Evolutionary conservation across 2,888 invertebrate genomes (phyloP).

Genomic region (Eledona agricola): DNA sequence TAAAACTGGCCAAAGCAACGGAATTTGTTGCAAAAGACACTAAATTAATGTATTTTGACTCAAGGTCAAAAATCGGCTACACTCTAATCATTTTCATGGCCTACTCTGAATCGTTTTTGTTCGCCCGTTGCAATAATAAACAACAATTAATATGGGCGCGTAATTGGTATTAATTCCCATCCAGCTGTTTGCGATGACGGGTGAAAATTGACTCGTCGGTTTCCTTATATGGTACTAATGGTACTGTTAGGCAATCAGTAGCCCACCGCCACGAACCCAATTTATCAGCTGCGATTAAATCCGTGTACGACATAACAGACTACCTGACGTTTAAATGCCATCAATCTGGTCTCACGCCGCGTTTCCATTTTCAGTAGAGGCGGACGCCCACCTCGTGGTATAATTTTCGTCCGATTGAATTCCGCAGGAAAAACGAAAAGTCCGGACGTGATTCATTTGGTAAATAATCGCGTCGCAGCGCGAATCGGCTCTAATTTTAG

Average conservation of each 20-base stretch:
- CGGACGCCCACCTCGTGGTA: slow-evolving; percentile 5
- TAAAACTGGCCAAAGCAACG: too few relatives aligned
- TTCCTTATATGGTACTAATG: slow-evolving; percentile 7
- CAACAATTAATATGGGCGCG: slow-evolving; percentile 10
- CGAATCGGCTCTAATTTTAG: slow-evolving; percentile 2
- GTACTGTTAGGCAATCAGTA: slow-evolving; percentile 6
- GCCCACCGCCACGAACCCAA: slow-evolving; percentile 8
- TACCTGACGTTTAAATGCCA: slow-evolving; percentile 17
- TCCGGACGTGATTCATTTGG: slow-evolving; percentile 6
- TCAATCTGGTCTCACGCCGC: slow-evolving; percentile 8
- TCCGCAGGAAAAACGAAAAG: slow-evolving; percentile 11
- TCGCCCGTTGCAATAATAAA: too few relatives aligned
- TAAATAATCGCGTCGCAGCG: slow-evolving; percentile 5
- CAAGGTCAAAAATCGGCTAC: too few relatives aligned
- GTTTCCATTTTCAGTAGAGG: slow-evolving; percentile 16
- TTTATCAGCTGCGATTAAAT: slow-evolving; percentile 16
- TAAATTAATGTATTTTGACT: too few relatives aligned
- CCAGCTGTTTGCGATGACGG: slow-evolving; percentile 1
- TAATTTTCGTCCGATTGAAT: slow-evolving; percentile 14
- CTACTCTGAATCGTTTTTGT: too few relatives aligned
- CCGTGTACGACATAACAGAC: slow-evolving; percentile 16
- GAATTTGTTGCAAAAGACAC: too few relatives aligned
- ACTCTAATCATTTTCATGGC: too few relatives aligned
- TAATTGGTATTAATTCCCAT: slow-evolving; percentile 5
- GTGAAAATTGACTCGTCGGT: slow-evolving; percentile 14